Evolutionary conservation across 2,888 invertebrate species (phyloP).

Genomic region (Thereva nobilitata): DNA sequence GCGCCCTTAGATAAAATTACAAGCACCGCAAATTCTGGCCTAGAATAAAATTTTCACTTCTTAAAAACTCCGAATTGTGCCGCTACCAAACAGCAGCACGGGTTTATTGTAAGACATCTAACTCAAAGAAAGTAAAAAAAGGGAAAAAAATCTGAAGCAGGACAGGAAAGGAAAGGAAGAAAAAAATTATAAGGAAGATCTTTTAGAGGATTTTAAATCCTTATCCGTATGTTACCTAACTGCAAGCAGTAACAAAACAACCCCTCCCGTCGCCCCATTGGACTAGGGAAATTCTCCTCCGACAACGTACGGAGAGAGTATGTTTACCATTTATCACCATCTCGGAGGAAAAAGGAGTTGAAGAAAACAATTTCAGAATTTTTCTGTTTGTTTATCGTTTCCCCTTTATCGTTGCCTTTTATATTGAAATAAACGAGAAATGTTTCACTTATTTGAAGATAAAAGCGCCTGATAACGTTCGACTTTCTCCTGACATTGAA

Average conservation of each 20-base stretch:
- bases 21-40: no score
- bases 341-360: slow-evolving; percentile 2
- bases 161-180: no score
- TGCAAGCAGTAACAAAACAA: not conserved
- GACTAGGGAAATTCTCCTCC: slow-evolving; percentile 13
- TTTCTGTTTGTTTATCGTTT: slow-evolving; percentile 24
- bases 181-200: no score
- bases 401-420: slow-evolving; percentile 26
- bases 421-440: slow-evolving; percentile 34
- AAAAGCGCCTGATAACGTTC: slow-evolving; percentile 16
- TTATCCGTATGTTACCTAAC: not conserved
- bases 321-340: slow-evolving; percentile 25
- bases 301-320: not conserved
- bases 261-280: slow-evolving; percentile 14
- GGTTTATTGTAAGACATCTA: no score
- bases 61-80: no score
- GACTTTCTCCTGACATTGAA: slow-evolving; percentile 26
- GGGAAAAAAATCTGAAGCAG: no score
- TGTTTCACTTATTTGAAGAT: slow-evolving; percentile 31
- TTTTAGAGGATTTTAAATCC: no score
- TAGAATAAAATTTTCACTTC: no score
- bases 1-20: no score
- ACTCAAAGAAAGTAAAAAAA: no score
- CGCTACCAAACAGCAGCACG: no score
- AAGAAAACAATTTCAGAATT: slow-evolving; percentile 24